phyloP scores from a whole-genome alignment of 2,113 vertebrate species.

The Platichthys stellatus region DNA sequence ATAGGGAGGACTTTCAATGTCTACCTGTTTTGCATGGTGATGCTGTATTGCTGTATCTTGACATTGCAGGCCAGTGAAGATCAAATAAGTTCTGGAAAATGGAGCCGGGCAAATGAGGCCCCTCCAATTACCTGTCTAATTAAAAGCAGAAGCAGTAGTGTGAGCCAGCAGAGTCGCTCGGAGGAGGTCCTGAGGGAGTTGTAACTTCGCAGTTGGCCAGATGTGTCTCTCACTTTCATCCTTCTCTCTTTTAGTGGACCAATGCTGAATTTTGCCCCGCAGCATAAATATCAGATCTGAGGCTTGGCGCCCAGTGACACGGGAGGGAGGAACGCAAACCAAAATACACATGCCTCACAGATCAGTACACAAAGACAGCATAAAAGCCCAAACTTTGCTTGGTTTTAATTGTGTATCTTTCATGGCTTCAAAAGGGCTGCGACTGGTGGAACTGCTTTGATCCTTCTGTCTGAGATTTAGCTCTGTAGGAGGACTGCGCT shows the following conservation, averaged over 20 bases:
- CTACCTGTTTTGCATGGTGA: conserved; percentile 14
- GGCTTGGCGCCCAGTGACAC: conserved; percentile 5
- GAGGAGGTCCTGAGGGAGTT: conserved; percentile 31
- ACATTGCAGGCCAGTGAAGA: conserved; percentile 6
- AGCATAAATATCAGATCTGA: conserved; percentile 38
- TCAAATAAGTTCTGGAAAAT: conserved; percentile 26
- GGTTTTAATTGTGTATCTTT: conserved; percentile 27
- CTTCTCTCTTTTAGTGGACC: neutral
- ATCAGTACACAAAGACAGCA: conserved; percentile 2
- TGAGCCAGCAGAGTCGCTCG: neutral
- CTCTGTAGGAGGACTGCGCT: neutral
- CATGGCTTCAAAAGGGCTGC: conserved; percentile 15
- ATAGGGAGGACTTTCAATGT: conserved; percentile 15
- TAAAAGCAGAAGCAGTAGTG: conserved; percentile 24
- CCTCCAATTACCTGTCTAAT: conserved; percentile 41
- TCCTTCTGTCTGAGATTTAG: neutral
- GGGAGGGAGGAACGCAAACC: neutral
- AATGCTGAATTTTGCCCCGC: neutral
- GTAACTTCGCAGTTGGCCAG: conserved; percentile 41
- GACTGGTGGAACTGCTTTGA: conserved; percentile 36
- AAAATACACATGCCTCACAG: neutral
- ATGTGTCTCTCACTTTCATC: conserved; percentile 49
- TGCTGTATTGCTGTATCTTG: neutral
- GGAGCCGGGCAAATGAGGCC: conserved; percentile 35
- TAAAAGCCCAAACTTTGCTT: conserved; percentile 3